These are phyloP conservation scores for Sterna hirundo DNA, from an alignment of 2,113 vertebrate species.

Conservation along the genomic window DNA sequence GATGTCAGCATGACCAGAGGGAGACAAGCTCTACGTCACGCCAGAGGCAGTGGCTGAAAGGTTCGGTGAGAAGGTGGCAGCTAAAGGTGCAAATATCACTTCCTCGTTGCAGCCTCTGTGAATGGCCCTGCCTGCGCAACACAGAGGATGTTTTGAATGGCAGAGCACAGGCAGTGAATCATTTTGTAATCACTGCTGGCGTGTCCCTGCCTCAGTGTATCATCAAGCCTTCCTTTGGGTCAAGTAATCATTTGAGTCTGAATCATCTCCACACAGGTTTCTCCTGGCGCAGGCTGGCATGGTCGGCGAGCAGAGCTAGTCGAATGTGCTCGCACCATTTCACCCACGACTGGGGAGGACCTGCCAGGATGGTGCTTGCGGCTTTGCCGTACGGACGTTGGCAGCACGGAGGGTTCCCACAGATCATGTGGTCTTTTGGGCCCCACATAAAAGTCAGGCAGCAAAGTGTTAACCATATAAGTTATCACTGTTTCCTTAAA, in stretches of 20 bases:
- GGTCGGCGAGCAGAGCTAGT: not conserved
- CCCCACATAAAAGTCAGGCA: not conserved
- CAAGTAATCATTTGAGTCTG: slow-evolving; percentile 19
- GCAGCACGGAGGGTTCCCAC: not conserved
- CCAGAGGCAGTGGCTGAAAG: not conserved
- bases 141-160: slow-evolving; percentile 60
- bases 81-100: slow-evolving; percentile 3
- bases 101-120: not conserved
- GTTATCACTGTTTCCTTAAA: not conserved
- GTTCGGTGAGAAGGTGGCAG: not conserved
- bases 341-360: rapidly evolving
- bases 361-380: not conserved
- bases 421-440: not conserved
- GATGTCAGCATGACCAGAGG: not conserved
- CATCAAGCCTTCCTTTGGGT: slow-evolving; percentile 31
- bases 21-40: rapidly evolving
- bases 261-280: not conserved
- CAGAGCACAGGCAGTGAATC: slow-evolving; percentile 32
- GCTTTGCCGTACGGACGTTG: not conserved
- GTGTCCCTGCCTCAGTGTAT: slow-evolving; percentile 3
- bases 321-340: not conserved
- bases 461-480: not conserved
- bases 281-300: not conserved
- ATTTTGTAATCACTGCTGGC: slow-evolving; percentile 40
- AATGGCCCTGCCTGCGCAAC: not conserved